Evolutionary conservation across 2,113 vertebrate genomes (phyloP), one percentile per base, ranked within the genome.

Genomic region (Chauna torquata): DNA sequence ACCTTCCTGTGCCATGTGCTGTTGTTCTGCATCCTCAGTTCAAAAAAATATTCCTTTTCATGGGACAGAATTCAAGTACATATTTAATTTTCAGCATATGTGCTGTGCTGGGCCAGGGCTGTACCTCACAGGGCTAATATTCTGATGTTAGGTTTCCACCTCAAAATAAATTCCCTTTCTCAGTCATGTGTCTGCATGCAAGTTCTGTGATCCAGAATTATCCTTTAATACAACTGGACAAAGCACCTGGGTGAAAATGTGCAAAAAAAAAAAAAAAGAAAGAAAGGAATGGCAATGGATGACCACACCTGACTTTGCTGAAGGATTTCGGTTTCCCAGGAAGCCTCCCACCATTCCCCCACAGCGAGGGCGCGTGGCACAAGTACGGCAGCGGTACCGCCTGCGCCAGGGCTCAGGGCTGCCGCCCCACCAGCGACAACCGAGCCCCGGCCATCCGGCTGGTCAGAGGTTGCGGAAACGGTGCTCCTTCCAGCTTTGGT

Each of bases 211-310:
- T 13, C 5, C 40, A 25, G 50, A 24, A 17, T n/a, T 16, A 4
- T 40, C 54, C 38, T 84, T 75, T 16, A 36, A 59, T 20, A 11
- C 34, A 36, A 24, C 25, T 30, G 12, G 76, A 88, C 54, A 55
- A 57, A 92, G 47, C 22, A 71, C 4, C 42, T 71, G 16, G 38
- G 45, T 10, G 25, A 42, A 75, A 78, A n/a, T 2, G 2, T 4
- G 2, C 2, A 10, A 18, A 14, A 28, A 23, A 14, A 16, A 52
- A 22, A 13, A 14, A 57, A 36, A 25, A 40, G 59, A 8, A 27
- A 11, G 25, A 68, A 44, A 38, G 19, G 8, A 8, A 30, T 6
- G 34, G 10, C 47, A 22, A n/a, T 0, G 0, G 65, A 4, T 0
- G 9, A 7, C 25, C 32, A 28, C 22, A 16, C 4, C 42, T 16